Base-by-base conservation (phyloP, 2,113 vertebrate species). In the Chlorocebus sabaeus region DNA sequence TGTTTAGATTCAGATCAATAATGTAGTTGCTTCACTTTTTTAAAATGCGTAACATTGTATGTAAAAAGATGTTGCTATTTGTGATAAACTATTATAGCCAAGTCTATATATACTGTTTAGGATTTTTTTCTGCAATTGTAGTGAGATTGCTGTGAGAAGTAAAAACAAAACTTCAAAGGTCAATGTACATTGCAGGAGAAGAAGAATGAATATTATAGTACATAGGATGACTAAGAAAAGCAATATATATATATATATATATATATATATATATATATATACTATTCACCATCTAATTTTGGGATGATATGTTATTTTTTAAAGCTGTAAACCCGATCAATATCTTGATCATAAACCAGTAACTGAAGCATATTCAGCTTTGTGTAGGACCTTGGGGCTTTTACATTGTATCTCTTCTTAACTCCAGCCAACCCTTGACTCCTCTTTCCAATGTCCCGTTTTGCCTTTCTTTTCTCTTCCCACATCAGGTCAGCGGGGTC, bases 121-220 rank as follows among this genome's bases (percentile, higher is more conserved):
- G 61, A 64, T 16, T 32, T 92, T 27, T 95, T 93, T 89, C 68
- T 95, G 45, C 18, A 83, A 90, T 86, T 93, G n/a, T 43, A 88
- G 50, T 17, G 48, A 87, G 55, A 70, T 38, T 61, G 23, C 11
- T 79, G 16, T 5, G 8, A 43, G 27, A 95, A 92, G 13, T 27
- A 32, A 57, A 93, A 82, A 32, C 35, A 82, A 30, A 82, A 12
- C 30, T 96, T 11, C 45, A 80, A 82, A 92, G 79, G 73, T 92
- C 73, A 87, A 48, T 14, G 78, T 22, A 16, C 59, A 93, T 43
- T 82, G 73, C 61, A 73, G 70, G 79, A 72, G 73, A 20, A 68
- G 48, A 85, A 9, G 30, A 64, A n/a, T 43, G 35, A 1, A 8
- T 40, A 73, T 7, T 16, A 38, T 2, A 90, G 43, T 16, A 48